Base-by-base conservation (phyloP, 2,113 vertebrate genomes). In the Crotalus horridus region DNA sequence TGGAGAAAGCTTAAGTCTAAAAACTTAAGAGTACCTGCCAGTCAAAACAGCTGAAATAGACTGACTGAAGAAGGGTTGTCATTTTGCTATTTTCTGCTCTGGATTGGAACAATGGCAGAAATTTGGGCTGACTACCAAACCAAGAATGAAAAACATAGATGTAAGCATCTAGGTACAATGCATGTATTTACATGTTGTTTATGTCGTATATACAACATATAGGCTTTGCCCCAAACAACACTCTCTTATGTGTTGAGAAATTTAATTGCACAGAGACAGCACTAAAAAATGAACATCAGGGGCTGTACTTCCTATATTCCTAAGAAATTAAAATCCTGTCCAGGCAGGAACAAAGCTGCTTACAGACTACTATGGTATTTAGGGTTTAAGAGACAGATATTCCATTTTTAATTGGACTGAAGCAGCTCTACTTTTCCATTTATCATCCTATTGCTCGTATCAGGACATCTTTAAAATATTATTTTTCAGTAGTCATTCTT, bases 331-430 rank as follows among this genome's bases (percentile, higher is more conserved):
- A 87, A 87, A 87, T 53, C 26, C 29, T 29, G 6, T 46, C 7
- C 46, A 64, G 17, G 56, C 26, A 3, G 48, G 59, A 5, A 20
- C 69, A 86, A 54, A 85, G 29, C 88, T 43, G 29, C 24, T 10
- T 59, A 89, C 17, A 11, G 33, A 55, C 29, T 90, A 48, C 21
- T 86, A 3, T 61, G 29, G 12, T 85, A 59, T 87, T 90, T 56
- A 93, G 56, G 88, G 46, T 59, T 88, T 54, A 48, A 61, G 88
- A 89, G 29, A 59, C 92, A 89, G 87, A 51, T 20, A 85, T 89
- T 85, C 69, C 54, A n/a, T 92, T 64, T 88, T 29, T 74, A 92
- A 33, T 64, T 23, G 93, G 92, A n/a, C 13, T 21, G 94, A 54
- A 90, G 56, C 17, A 10, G 39, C 56, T 87, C n/a, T 55, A 58